Evolutionary conservation across 2,888 invertebrate genomes (phyloP).

Genomic region (Scotopteryx bipunctaria): DNA sequence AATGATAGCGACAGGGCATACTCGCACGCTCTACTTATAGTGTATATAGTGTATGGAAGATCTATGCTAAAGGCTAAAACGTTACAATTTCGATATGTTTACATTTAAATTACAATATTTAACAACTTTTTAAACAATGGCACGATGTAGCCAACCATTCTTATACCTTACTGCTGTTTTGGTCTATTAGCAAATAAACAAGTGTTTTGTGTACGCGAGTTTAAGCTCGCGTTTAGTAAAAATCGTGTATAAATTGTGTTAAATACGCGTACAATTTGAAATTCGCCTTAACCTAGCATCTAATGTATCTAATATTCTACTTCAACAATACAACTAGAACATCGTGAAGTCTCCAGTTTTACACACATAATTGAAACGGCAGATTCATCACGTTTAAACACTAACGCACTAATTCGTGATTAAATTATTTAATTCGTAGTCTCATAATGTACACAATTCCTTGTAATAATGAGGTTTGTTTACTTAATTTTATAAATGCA

Average conservation of each 20-base stretch:
- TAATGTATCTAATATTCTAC: slow-evolving; percentile 68
- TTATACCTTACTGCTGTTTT: slow-evolving; percentile 43
- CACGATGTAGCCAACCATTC: slow-evolving; percentile 66
- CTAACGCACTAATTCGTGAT: slow-evolving; percentile 54
- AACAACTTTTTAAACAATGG: slow-evolving; percentile 75
- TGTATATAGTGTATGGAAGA: slow-evolving; percentile 75
- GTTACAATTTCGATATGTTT: slow-evolving; percentile 80
- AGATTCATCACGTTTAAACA: slow-evolving; percentile 41
- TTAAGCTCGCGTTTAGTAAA: slow-evolving; percentile 25
- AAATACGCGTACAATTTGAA: slow-evolving; percentile 23
- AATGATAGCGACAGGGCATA: slow-evolving; percentile 36
- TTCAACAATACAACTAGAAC: slow-evolving; percentile 66
- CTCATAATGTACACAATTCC: slow-evolving; percentile 78
- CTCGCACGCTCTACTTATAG: slow-evolving; percentile 62
- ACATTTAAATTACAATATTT: slow-evolving; percentile 66
- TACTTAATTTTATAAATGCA: slow-evolving; percentile 60
- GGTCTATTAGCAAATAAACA: slow-evolving; percentile 54
- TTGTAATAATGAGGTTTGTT: slow-evolving; percentile 58
- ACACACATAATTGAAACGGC: slow-evolving; percentile 63
- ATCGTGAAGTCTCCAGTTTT: slow-evolving; percentile 59
- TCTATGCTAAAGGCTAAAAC: slow-evolving; percentile 80
- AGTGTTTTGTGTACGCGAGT: slow-evolving; percentile 18
- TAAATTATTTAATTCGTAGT: slow-evolving; percentile 65
- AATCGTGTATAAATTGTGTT: slow-evolving; percentile 30
- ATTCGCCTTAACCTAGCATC: slow-evolving; percentile 49